Base-by-base conservation (phyloP, 2,797 vertebrate species). In the Remorina albescens region DNA sequence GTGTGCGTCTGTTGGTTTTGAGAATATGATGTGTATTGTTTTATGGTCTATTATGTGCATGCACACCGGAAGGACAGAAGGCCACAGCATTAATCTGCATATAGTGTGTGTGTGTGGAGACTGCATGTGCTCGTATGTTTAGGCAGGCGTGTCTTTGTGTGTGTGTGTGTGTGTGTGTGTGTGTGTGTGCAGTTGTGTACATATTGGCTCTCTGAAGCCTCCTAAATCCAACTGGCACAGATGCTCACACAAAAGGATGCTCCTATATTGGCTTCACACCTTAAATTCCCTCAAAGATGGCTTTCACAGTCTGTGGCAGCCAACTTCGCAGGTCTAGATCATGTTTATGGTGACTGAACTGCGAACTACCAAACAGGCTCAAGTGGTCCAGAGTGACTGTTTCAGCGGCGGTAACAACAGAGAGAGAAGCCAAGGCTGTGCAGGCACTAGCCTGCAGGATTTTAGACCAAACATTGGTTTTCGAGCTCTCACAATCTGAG, bases 401-500 rank as follows among this genome's bases (percentile, higher is more conserved):
- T 25, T 56, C 30, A 62, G 69, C 0, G 47, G 46, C 72, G 37
- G 58, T 69, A 78, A 67, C 41, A 56, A 59, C 42, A 46, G 6
- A 41, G 6, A 42, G 59, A 30, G 47, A 76, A 69, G 63, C 18
- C 63, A 44, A 67, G 47, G 81, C 25, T 67, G 64, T 44, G 57
- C 58, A 80, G 18, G 28, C 65, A 80, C 65, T 72, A 74, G 49
- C 56, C 64, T 81, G 64, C n/a, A 65, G 77, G 68, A 58, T 80
- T 69, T 79, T 46, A 23, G 19, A 64, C 57, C 57, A 72, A 65
- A 69, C 61, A 68, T 44, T 37, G 49, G 32, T 70, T 84, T 78
- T 75, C 67, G 66, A 76, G 76, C 81, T 67, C 65, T 88, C 81
- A 62, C 65, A 83, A 88, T 89, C 73, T 72, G 56, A 59, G 74